These are phyloP conservation scores for Odontocerum albicorne DNA, from an alignment of 2,888 invertebrate genomes.

Conservation along the genomic window DNA sequence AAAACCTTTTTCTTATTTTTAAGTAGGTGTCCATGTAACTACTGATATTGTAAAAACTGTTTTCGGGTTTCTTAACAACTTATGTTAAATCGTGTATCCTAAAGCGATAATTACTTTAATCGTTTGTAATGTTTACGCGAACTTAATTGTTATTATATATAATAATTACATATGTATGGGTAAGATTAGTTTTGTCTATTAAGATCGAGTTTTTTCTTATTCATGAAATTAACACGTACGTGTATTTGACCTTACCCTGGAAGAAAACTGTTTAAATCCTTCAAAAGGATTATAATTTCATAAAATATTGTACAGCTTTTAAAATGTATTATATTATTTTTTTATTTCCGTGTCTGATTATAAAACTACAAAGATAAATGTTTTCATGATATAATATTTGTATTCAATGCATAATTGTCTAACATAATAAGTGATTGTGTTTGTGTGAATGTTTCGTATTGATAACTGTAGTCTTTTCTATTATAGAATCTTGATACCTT, in stretches of 20 bases:
- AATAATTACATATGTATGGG: slow-evolving; percentile 20
- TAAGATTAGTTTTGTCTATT: not conserved
- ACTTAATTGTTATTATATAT: slow-evolving; percentile 20
- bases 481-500: slow-evolving; percentile 29
- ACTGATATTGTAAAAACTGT: slow-evolving; percentile 21
- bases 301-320: too few species aligned
- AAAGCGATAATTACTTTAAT: slow-evolving; percentile 56
- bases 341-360: too few species aligned
- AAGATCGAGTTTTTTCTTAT: not conserved
- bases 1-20: slow-evolving; percentile 16
- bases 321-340: too few species aligned
- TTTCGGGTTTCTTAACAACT: slow-evolving; percentile 24
- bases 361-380: too few species aligned
- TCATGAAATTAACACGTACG: too few species aligned
- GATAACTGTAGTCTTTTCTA: slow-evolving; percentile 33
- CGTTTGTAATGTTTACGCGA: slow-evolving; percentile 39
- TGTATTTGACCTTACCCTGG: slow-evolving; percentile 7
- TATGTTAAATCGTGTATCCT: slow-evolving; percentile 50
- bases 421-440: slow-evolving; percentile 28
- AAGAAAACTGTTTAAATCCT: too few species aligned
- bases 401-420: not conserved
- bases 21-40: slow-evolving; percentile 29
- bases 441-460: slow-evolving; percentile 34
- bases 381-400: too few species aligned
- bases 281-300: too few species aligned